Percentiles rank a stretch among this genome's conserved stretches.
These are phyloP conservation scores for Bembecia ichneumoniformis DNA, from an alignment of 2,888 invertebrate genomes.

Conservation along the genomic window DNA sequence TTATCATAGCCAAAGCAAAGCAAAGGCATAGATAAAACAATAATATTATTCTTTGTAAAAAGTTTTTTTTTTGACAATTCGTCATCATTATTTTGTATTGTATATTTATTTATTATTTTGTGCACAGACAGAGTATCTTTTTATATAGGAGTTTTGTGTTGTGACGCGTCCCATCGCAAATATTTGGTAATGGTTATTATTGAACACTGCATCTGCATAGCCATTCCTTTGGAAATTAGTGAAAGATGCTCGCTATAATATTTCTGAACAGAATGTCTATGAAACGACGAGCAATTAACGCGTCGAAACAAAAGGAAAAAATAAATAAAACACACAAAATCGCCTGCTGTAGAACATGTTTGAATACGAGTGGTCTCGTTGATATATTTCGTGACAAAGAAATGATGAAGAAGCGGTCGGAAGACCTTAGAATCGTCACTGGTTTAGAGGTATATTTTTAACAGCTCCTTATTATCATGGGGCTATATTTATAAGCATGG, in stretches of 20 bases:
- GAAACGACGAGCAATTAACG: conserved; percentile 1
- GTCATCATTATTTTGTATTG: too few relatives aligned
- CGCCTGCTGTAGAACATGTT: conserved; percentile 9
- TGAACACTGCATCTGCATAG: too few relatives aligned
- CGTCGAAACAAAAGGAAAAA: conserved; percentile 2
- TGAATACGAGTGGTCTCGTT: conserved; percentile 4
- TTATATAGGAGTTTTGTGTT: too few relatives aligned
- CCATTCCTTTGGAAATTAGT: not conserved
- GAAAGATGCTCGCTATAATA: conserved; percentile 5
- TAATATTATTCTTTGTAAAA: too few relatives aligned
- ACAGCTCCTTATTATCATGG: too few relatives aligned
- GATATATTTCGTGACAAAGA: conserved; percentile 7
- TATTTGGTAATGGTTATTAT: not conserved
- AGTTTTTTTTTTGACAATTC: too few relatives aligned
- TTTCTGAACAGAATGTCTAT: conserved; percentile 6
- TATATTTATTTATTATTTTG: too few relatives aligned
- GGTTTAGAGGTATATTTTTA: conserved; percentile 8
- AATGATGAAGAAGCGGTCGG: conserved; percentile 5
- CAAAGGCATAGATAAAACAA: too few relatives aligned
- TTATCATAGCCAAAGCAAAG: too few relatives aligned
- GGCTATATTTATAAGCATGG: too few relatives aligned
- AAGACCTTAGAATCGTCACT: conserved; percentile 6
- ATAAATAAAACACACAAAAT: conserved; percentile 2
- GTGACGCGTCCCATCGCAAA: too few relatives aligned
- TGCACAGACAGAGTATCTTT: too few relatives aligned